Base-by-base conservation (phyloP, 2,797 vertebrate genomes). In the Etheostoma perlongum region DNA sequence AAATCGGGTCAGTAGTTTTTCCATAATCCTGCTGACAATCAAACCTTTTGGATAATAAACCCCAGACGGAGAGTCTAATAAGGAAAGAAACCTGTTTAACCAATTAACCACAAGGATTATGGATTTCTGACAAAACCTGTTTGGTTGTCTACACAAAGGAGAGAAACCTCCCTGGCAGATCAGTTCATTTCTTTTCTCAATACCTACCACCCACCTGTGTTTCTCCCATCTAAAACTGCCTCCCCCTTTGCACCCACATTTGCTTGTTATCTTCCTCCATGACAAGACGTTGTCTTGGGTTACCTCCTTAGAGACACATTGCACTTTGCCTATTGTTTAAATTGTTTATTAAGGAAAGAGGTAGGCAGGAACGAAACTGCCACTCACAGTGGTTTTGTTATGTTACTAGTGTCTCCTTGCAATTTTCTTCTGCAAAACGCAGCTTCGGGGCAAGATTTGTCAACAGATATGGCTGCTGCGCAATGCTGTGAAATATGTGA, bases 351-450 rank as follows among this genome's bases (percentile, higher is more conserved):
- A 73, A 78, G 68, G 70, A 85, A 82, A 88, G 79, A 86, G 82
- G 88, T 78, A 87, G 91, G 91, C 86, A 76, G 87, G 89, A 91
- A 78, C 88, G 91, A 94, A 94, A 94, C 93, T 93, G 85, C 86
- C 91, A 89, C 78, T 92, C 93, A 90, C 70, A 7, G 27, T 27
- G 66, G 85, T 88, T 88, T 85, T 91, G 84, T 90, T 75, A 53
- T 73, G 79, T 82, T 89, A 83, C 82, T 81, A 85, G 87, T 92
- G 88, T 91, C 89, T 89, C 71, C 74, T 91, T 90, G 80, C 80
- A 75, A 59, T 70, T 79, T 74, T 68, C 76, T 78, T 49, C 55
- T 79, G 65, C 36, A 51, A 67, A 67, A 70, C 33, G 14, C 51
- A 61, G 70, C 89, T 76, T 60, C 44, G 4, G 70, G 88, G 40